Evolutionary conservation across 2,888 invertebrate genomes (phyloP), one percentile per base, ranked within the genome.

Genomic region (Drosophila sordidula): DNA sequence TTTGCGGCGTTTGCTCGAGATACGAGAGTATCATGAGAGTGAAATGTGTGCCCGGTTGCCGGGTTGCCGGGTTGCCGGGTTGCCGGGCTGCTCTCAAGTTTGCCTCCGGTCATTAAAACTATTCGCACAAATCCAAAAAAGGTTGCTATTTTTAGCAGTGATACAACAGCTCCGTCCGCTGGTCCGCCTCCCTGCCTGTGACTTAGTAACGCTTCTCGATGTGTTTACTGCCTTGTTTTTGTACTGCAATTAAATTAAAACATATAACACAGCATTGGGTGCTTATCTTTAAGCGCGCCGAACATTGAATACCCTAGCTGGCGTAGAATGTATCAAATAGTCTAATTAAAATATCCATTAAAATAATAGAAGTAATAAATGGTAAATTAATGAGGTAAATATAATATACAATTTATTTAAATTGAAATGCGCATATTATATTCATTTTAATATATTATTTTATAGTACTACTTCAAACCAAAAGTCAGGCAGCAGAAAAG

Each of bases 131-230:
- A 75, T 75, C 72, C 66, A 63, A 80, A 82, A 82, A 87, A 83
- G 87, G 87, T 87, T 87, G 71, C 87, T 85, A 85, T 85, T 85
- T 85, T 75, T 85, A 85, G 85, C 80, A 83, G 68, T 85, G 85
- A 85, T 86, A 79, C 80, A 82, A 73, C 66, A 63, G 63, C 38
- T 36, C 46, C 57, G 61, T 61, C 29, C 14, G 14, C 18, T 18
- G 1, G 18, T 16, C 36, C 25, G 6, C 34, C 42, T n/a, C 55
- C 63, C 38, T 12, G 50, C 8, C 39, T 56, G 59, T 70, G 78
- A 78, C 80, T 80, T 78, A 76, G 78, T 80, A 70, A 77, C 77
- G 67, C 75, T 69, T 62, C 71, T 61, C 80, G 44, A 41, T 70
- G 58, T 67, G 63, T 78, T 80, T 80, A 70, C 72, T 66, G 80